These are phyloP conservation scores for Odocoileus virginianus DNA, from an alignment of 2,113 vertebrate species.

Conservation along the genomic window DNA sequence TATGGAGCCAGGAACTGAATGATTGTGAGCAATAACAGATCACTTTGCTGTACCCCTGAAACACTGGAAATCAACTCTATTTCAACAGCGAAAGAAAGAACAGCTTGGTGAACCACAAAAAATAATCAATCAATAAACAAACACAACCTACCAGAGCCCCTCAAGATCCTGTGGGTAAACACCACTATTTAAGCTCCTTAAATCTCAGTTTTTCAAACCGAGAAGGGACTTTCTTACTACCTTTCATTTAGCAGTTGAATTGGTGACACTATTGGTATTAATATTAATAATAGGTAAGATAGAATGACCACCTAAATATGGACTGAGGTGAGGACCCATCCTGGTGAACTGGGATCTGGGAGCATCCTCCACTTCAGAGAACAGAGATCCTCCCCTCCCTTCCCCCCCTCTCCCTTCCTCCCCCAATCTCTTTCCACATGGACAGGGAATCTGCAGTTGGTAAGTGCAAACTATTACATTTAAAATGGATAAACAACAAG, in stretches of 20 bases:
- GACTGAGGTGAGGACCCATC: neutral
- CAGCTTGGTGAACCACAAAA: neutral
- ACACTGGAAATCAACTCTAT: neutral
- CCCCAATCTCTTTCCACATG: neutral
- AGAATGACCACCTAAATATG: neutral
- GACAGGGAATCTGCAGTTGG: neutral
- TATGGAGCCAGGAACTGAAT: neutral
- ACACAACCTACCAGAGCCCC: neutral
- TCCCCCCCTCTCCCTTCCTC: accelerated
- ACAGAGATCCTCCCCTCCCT: no score
- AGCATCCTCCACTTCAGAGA: accelerated
- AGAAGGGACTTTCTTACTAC: neutral
- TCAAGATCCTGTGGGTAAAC: neutral
- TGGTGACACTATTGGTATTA: neutral
- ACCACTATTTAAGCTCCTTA: no score
- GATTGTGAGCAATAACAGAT: neutral
- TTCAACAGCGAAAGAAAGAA: neutral
- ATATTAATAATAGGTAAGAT: neutral
- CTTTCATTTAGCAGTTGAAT: neutral
- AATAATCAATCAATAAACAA: neutral
- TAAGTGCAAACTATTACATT: neutral
- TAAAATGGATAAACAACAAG: neutral
- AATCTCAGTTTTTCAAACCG: neutral
- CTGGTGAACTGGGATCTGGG: neutral
- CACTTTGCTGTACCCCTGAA: neutral